Evolutionary conservation across 2,113 vertebrate genomes (phyloP), one percentile per base, ranked within the genome.

Genomic region (Halichoerus grypus): DNA sequence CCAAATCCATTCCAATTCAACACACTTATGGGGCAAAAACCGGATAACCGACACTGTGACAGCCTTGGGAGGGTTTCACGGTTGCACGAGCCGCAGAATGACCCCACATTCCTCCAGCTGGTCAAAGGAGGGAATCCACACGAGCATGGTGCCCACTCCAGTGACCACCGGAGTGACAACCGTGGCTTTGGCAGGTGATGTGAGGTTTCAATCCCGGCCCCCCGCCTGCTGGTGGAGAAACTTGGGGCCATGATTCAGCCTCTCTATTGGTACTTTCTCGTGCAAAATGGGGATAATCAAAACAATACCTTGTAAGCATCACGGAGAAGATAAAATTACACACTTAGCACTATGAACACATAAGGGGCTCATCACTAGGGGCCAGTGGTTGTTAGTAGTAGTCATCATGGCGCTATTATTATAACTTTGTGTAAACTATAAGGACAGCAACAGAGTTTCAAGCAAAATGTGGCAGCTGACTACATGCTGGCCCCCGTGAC

Each of bases 221-320:
- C 46, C 26, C 0, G 7, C 21, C 51, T 11, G 3, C 15, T 22
- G 24, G 42, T 0, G 0, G 28, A 4, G 5, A 49, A 69, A 31
- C 6, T 16, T 1, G 1, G 16, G 42, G 31, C 22, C 6, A 4
- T 9, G 12, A 42, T 16, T 7, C 14, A 16, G 31, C 69, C 16
- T 18, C 24, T 55, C 11, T 36, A 8, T 16, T 18, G 7, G 36
- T 12, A 57, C 46, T 67, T 39, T 28, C 5, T 21, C 36, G 5
- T n/a, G 21, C 33, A 7, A 18, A 18, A n/a, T 7, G 65, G 14
- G 24, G 39, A 49, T 49, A 72, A 72, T 14, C 26, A 59, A 19
- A 55, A 83, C 10, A 10, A 5, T 21, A 39, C 22, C 42, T 24
- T 31, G 12, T n/a, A 21, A 21, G 21, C 55, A 28, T 42, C 36